Conservation (phyloP, 1,140 invertebrate species). For the Linepithema humile region DNA sequence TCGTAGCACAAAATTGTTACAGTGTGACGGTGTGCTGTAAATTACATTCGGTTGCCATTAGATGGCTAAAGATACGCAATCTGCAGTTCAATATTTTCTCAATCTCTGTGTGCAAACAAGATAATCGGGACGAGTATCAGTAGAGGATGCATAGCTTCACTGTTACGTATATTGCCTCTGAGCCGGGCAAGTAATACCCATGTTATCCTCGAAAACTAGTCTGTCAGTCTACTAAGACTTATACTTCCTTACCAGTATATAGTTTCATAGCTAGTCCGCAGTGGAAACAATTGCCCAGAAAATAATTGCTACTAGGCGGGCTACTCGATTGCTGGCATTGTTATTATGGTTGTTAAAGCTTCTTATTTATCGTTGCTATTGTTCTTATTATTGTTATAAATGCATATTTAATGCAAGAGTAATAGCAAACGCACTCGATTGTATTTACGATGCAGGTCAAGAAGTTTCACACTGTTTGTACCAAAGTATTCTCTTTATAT, state of each 20-base stretch:
- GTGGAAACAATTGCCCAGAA: neutral
- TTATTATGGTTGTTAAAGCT: neutral
- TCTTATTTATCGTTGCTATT: neutral
- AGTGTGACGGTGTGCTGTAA: neutral
- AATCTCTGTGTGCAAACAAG: conserved; percentile 35
- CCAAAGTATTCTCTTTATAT: neutral
- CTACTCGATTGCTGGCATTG: neutral
- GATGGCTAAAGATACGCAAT: conserved; percentile 13
- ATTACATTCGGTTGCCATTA: conserved; percentile 5
- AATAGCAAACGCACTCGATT: neutral
- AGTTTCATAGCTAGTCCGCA: neutral
- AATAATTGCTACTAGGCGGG: neutral
- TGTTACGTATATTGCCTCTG: conserved; percentile 37
- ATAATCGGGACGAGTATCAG: conserved; percentile 42
- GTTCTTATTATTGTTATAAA: neutral
- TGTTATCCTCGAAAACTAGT: conserved; percentile 55
- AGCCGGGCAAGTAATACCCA: conserved; percentile 41
- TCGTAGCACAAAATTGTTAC: neutral
- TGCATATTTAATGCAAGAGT: neutral
- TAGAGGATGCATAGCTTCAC: conserved; percentile 34
- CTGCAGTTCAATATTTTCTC: conserved; percentile 42
- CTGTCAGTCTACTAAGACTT: conserved; percentile 6
- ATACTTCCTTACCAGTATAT: conserved; percentile 16
- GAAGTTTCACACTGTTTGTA: neutral
- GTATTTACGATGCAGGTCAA: conserved; percentile 11